A percentile compares a stretch with the other conserved stretches of the same genome.
Evolutionary conservation across 1,140 invertebrate species (phyloP).

Genomic region (Tetragonula clypearis): DNA sequence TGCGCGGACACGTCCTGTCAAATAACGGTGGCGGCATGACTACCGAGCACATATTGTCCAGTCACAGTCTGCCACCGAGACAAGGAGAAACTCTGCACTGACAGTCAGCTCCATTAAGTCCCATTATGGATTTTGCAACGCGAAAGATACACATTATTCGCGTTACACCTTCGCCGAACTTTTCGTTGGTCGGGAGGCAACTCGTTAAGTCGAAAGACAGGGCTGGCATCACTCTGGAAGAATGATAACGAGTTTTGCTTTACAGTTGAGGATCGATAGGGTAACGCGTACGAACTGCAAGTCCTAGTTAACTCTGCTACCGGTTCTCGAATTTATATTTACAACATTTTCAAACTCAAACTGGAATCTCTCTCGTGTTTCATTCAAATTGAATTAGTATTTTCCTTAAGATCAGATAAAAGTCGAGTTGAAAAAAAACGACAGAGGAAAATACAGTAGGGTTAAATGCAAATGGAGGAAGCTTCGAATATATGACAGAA

Average conservation of each 20-base stretch:
- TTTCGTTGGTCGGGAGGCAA: slow-evolving; percentile 48
- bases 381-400: neutral
- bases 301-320: neutral
- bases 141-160: slow-evolving; percentile 64
- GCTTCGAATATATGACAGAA: neutral
- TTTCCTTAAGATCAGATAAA: neutral
- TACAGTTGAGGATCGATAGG: neutral
- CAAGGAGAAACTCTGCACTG: slow-evolving; percentile 56
- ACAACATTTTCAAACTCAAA: neutral
- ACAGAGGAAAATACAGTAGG: too few species aligned
- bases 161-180: slow-evolving; percentile 48
- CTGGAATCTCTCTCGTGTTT: neutral
- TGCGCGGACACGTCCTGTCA: slow-evolving; percentile 52
- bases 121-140: slow-evolving; percentile 56
- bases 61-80: slow-evolving; percentile 49
- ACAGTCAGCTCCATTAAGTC: slow-evolving; percentile 68
- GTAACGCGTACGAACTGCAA: too few species aligned
- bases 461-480: too few species aligned
- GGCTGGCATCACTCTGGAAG: neutral
- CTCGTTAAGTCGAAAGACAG: slow-evolving; percentile 56
- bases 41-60: slow-evolving; percentile 67
- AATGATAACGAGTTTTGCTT: slow-evolving; percentile 30
- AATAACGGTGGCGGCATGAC: slow-evolving; percentile 67
- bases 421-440: too few species aligned
- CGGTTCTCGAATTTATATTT: neutral